Percentiles rank a stretch among this genome's conserved stretches.
These are phyloP conservation scores for Oncopeltus fasciatus DNA, from an alignment of 1,140 invertebrate species.

Conservation along the genomic window DNA sequence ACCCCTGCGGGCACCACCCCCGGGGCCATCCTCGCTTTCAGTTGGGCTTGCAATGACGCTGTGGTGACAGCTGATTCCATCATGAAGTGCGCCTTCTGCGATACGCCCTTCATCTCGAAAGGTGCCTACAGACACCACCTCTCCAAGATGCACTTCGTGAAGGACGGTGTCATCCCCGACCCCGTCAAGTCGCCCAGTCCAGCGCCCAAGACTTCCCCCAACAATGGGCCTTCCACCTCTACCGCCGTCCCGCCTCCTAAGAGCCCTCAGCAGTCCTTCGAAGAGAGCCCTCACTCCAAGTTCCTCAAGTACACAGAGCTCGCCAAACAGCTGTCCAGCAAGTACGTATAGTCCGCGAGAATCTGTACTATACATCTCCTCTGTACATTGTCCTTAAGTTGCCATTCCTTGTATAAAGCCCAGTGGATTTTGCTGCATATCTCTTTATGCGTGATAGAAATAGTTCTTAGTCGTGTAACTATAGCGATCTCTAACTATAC, in stretches of 20 bases:
- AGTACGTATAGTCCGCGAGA: constrained; percentile 58
- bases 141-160: constrained; percentile 92
- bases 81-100: constrained; percentile 92
- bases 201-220: constrained; percentile 25
- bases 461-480: constrained; percentile 15
- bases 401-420: constrained; percentile 24
- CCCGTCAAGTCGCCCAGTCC: constrained; percentile 33
- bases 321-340: constrained; percentile 88
- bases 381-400: constrained; percentile 14
- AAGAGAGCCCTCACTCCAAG: constrained; percentile 88
- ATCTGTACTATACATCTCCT: not conserved
- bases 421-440: constrained; percentile 21
- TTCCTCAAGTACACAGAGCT: constrained; percentile 93
- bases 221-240: constrained; percentile 24
- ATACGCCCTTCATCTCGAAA: constrained; percentile 90
- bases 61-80: constrained; percentile 71
- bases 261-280: constrained; percentile 42
- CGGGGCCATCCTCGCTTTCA: constrained; percentile 75
- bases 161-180: constrained; percentile 70
- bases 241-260: constrained; percentile 27
- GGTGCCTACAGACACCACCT: constrained; percentile 91
- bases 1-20: constrained; percentile 41
- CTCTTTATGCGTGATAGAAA: constrained; percentile 19
- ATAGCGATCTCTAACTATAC: constrained; percentile 20
- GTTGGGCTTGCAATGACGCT: constrained; percentile 85